A percentile compares a stretch with the other conserved stretches of the same genome.
Evolutionary conservation across 2,888 invertebrate species (phyloP).

Genomic region (Diarsia brunnea): DNA sequence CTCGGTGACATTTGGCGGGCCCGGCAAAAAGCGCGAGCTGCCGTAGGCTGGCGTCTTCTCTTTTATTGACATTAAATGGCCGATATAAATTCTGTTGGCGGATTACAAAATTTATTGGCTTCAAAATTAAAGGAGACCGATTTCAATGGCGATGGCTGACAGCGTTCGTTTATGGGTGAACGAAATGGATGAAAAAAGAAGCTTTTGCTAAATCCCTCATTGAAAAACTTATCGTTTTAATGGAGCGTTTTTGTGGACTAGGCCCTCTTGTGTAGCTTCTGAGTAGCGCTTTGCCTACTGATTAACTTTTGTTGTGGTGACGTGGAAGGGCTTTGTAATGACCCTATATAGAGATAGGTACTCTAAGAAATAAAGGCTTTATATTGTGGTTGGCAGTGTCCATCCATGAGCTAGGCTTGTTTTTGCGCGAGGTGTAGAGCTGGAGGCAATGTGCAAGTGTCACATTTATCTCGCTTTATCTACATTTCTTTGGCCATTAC

Average conservation of each 20-base stretch:
- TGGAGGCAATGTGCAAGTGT: conserved; percentile 40
- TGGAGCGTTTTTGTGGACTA: conserved; percentile 73
- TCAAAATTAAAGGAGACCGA: conserved; percentile 90
- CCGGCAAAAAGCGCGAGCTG: conserved; percentile 78
- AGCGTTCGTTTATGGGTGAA: conserved; percentile 84
- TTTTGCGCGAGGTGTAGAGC: conserved; percentile 48
- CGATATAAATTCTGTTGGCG: conserved; percentile 89
- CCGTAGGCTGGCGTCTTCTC: conserved; percentile 74
- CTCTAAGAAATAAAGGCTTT: conserved; percentile 46
- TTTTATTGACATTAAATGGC: conserved; percentile 89
- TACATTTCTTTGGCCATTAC: conserved; percentile 49
- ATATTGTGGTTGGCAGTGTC: conserved; percentile 39
- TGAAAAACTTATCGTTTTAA: conserved; percentile 82
- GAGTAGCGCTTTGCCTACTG: conserved; percentile 62
- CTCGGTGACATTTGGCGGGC: conserved; percentile 77
- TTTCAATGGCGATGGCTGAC: conserved; percentile 88
- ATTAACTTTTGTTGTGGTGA: conserved; percentile 55
- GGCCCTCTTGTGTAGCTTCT: conserved; percentile 46
- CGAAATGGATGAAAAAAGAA: conserved; percentile 78
- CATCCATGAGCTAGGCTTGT: conserved; percentile 45
- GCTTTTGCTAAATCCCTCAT: conserved; percentile 75
- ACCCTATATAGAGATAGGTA: conserved; percentile 45
- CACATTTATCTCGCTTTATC: conserved; percentile 54
- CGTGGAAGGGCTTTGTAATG: conserved; percentile 50
- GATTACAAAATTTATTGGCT: conserved; percentile 90